phyloP scores from a whole-genome alignment of 2,888 invertebrate species.

The Acronicta alni region DNA sequence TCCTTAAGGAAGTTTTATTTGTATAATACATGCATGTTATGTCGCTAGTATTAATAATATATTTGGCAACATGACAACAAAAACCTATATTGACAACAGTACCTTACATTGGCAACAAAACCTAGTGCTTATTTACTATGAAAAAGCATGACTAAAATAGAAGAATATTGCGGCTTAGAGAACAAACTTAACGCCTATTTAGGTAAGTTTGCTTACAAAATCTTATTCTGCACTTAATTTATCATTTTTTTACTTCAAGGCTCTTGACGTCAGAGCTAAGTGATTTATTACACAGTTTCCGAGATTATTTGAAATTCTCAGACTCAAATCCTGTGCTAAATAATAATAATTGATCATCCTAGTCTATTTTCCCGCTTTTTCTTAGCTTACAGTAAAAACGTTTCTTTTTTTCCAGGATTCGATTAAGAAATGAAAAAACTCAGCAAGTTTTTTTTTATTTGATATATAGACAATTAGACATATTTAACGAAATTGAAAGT shows the following conservation, averaged over 20 bases:
- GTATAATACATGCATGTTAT: no score
- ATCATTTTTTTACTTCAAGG: conserved; percentile 26
- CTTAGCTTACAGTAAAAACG: neutral
- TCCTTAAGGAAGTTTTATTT: no score
- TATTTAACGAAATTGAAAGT: no score
- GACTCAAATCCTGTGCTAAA: conserved; percentile 14
- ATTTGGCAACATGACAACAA: no score
- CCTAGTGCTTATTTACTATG: no score
- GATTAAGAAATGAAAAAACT: neutral
- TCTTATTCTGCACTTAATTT: conserved; percentile 31
- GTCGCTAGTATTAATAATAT: no score
- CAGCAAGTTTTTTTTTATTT: neutral
- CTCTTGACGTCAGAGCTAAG: conserved; percentile 7
- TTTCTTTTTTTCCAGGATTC: neutral
- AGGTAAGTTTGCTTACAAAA: neutral
- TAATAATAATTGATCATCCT: conserved; percentile 21
- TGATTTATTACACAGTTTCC: conserved; percentile 31
- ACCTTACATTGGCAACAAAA: no score
- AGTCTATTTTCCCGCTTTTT: neutral
- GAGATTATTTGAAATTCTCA: conserved; percentile 20
- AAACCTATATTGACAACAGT: no score
- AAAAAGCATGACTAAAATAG: no score
- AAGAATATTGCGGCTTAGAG: neutral
- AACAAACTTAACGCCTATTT: conserved; percentile 24
- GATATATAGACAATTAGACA: no score